Conservation (phyloP, 2,888 invertebrate species). For the Imbricaverruca yamaguchii region DNA sequence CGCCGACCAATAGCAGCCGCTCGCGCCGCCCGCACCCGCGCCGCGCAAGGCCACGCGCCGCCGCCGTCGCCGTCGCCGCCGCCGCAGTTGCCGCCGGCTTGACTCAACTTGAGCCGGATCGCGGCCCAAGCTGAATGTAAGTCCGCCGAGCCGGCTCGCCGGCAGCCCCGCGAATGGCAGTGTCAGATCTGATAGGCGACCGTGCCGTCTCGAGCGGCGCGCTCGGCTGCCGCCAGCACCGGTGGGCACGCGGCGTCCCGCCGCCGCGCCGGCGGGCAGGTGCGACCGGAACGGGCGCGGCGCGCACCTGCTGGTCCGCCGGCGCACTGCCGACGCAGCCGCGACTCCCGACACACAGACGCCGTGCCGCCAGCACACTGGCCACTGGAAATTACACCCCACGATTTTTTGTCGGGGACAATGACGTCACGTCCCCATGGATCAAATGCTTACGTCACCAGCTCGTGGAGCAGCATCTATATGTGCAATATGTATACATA, state of each 20-base stretch:
- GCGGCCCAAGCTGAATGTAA: not conserved
- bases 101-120: not conserved
- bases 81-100: not conserved
- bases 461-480: no score
- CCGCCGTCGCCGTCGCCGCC: not conserved
- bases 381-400: no score
- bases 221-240: no score
- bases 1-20: not conserved
- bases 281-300: no score
- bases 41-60: not conserved
- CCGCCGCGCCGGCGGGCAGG: not conserved
- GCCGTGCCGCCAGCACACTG: no score
- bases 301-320: no score
- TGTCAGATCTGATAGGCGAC: not conserved
- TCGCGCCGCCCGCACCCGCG: not conserved
- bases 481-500: no score
- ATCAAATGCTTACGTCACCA: no score
- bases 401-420: no score
- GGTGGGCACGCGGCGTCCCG: not conserved
- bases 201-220: not conserved
- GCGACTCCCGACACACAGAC: no score
- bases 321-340: no score
- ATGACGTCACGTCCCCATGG: no score
- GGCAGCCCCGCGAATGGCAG: not conserved
- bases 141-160: not conserved